Percentiles rank a stretch among this genome's conserved stretches.
These are phyloP conservation scores for Epinephelus cyanopodus DNA, from an alignment of 2,113 vertebrate genomes.

Conservation along the genomic window DNA sequence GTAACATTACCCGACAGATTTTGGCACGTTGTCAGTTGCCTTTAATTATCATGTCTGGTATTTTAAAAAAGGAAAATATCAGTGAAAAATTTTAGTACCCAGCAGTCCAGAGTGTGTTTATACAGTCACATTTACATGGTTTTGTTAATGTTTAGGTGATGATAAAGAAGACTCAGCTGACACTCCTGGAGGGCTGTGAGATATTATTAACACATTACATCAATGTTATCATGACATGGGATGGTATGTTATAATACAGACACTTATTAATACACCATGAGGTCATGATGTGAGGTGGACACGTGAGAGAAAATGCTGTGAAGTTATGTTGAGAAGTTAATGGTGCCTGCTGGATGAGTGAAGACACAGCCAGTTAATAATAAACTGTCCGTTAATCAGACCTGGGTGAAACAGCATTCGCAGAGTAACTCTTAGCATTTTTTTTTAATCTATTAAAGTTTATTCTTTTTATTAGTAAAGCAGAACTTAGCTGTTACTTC, in stretches of 20 bases:
- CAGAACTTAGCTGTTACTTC: not conserved
- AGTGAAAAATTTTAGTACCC: not conserved
- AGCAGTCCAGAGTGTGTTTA: conserved; percentile 28
- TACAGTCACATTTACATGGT: conserved; percentile 39
- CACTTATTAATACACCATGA: conserved; percentile 52
- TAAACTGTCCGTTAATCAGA: conserved; percentile 11
- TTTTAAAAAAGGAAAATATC: too few relatives aligned
- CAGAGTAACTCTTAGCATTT: not conserved
- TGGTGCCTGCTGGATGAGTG: conserved; percentile 23
- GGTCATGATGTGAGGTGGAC: conserved; percentile 45
- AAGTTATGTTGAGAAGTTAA: conserved; percentile 45
- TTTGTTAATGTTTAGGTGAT: conserved; percentile 45
- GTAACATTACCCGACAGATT: not conserved
- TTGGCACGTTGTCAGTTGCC: not conserved
- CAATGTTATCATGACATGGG: conserved; percentile 6
- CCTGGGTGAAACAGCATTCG: not conserved
- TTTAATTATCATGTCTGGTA: too few relatives aligned
- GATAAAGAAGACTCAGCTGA: conserved; percentile 38
- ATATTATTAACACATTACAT: conserved; percentile 35
- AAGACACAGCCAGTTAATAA: conserved; percentile 34
- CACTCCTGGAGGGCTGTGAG: conserved; percentile 51
- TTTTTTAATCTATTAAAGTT: not conserved
- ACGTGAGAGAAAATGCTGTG: conserved; percentile 36
- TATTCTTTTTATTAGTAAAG: not conserved
- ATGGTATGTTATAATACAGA: conserved; percentile 24